These are phyloP conservation scores for Melanostoma scalare DNA, from an alignment of 2,888 invertebrate species.

Conservation along the genomic window DNA sequence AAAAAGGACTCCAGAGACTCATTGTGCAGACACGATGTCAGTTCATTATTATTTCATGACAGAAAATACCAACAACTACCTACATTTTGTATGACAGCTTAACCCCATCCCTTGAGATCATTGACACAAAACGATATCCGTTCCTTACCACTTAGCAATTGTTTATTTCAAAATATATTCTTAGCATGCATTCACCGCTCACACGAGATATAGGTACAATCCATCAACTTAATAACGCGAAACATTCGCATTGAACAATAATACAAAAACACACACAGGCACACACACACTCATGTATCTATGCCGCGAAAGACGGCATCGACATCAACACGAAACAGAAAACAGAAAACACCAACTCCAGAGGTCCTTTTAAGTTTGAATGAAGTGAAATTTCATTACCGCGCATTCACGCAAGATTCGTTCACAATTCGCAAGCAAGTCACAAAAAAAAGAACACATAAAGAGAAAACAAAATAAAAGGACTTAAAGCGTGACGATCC, in stretches of 20 bases:
- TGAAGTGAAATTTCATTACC: conserved; percentile 65
- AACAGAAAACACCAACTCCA: conserved; percentile 31
- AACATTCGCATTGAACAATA: conserved; percentile 51
- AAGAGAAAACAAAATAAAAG: conserved; percentile 47
- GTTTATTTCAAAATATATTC: conserved; percentile 59
- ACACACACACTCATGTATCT: background rate
- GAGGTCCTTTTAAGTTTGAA: conserved; percentile 33
- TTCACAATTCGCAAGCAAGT: background rate
- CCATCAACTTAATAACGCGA: conserved; percentile 71
- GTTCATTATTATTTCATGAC: conserved; percentile 61
- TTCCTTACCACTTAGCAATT: conserved; percentile 61
- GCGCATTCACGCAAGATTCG: conserved; percentile 30
- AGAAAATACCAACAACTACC: conserved; percentile 36
- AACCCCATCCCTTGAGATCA: conserved; percentile 38
- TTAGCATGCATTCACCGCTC: conserved; percentile 41
- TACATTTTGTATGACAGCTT: conserved; percentile 21
- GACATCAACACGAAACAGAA: conserved; percentile 8
- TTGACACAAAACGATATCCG: conserved; percentile 58
- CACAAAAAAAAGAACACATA: background rate
- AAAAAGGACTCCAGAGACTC: conserved; percentile 55
- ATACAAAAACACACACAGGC: conserved; percentile 20
- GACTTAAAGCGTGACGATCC: conserved; percentile 63
- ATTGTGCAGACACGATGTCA: conserved; percentile 29
- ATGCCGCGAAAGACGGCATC: background rate
- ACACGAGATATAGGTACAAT: conserved; percentile 60